Percentiles rank a stretch among this genome's conserved stretches.
phyloP scores from a whole-genome alignment of 2,113 vertebrate genomes.

The Cyprinodon brontotheroides region DNA sequence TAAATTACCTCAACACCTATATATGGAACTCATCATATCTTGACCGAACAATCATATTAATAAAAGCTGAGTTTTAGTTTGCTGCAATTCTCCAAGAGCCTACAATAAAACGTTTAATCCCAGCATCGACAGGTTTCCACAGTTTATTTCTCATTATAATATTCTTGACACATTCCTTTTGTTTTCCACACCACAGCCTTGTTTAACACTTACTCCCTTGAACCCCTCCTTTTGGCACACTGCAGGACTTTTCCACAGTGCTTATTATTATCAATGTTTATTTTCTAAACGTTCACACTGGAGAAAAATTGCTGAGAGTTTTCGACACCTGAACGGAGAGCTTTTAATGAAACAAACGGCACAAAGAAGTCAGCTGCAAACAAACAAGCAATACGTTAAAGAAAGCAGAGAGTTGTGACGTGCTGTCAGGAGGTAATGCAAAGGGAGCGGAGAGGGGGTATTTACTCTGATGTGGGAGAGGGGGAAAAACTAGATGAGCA shows the following conservation, averaged over 20 bases:
- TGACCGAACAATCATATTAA: too few relatives aligned
- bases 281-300: conserved; percentile 35
- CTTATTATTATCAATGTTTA: conserved; percentile 18
- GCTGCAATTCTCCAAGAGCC: too few relatives aligned
- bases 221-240: conserved; percentile 5
- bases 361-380: neutral
- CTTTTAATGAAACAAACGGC: neutral
- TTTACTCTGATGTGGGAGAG: conserved; percentile 1
- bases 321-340: conserved; percentile 1
- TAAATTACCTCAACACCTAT: too few relatives aligned
- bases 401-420: neutral
- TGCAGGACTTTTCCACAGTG: neutral
- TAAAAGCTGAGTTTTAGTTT: too few relatives aligned
- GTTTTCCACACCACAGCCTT: conserved; percentile 8
- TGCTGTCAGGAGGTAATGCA: conserved; percentile 1
- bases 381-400: neutral
- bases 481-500: neutral
- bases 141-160: neutral
- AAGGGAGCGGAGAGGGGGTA: neutral
- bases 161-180: conserved; percentile 25
- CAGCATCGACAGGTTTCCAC: too few relatives aligned
- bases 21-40: too few relatives aligned
- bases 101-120: too few relatives aligned
- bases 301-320: conserved; percentile 19
- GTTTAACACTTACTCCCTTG: conserved; percentile 41